Evolutionary conservation across 2,888 invertebrate species (phyloP).

Genomic region (Leptothorax acervorum): DNA sequence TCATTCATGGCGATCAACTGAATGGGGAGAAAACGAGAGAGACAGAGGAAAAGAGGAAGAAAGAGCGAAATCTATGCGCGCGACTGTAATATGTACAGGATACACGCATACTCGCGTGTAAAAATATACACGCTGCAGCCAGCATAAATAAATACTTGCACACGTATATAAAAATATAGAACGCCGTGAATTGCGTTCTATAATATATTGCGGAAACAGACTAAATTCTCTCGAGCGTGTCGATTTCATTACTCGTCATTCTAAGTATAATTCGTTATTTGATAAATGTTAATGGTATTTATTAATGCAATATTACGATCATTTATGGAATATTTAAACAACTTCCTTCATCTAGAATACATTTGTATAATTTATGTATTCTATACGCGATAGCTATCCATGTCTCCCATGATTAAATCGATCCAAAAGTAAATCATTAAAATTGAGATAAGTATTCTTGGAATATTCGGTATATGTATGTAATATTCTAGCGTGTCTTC

Average conservation of each 20-base stretch:
- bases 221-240: neutral
- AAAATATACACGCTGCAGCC: neutral
- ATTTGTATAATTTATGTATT: neutral
- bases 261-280: constrained; percentile 1
- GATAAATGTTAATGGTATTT: neutral
- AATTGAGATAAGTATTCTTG: neutral
- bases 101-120: constrained; percentile 11
- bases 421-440: neutral
- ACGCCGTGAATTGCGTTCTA: neutral
- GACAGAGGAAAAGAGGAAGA: constrained; percentile 42
- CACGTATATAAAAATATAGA: neutral
- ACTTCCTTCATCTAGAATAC: neutral
- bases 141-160: constrained; percentile 37
- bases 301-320: neutral
- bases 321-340: neutral
- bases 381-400: neutral
- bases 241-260: neutral
- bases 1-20: constrained; percentile 79
- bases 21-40: constrained; percentile 76
- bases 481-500: neutral
- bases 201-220: neutral
- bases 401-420: constrained; percentile 3
- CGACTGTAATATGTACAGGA: constrained; percentile 44
- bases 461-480: neutral
- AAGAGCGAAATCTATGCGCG: constrained; percentile 61